Percentiles rank a stretch among this genome's conserved stretches.
phyloP scores from a whole-genome alignment of 2,797 vertebrate species.

The Rhynchonycteris naso region DNA sequence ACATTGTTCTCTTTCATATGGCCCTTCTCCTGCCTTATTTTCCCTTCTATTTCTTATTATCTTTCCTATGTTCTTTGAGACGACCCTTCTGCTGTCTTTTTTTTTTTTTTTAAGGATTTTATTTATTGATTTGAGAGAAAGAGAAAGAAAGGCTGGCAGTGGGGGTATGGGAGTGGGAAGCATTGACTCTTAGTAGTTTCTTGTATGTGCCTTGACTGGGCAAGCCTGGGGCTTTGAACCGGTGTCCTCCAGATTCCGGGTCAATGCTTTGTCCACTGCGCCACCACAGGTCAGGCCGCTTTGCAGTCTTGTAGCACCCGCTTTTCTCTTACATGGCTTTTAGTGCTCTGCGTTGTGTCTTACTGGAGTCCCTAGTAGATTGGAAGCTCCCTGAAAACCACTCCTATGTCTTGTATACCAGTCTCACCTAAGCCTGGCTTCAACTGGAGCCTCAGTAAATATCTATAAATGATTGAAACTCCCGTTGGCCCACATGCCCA shows the following conservation, averaged over 20 bases:
- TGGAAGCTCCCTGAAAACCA: neutral
- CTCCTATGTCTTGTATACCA: neutral
- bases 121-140: too few relatives aligned
- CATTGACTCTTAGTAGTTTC: too few relatives aligned
- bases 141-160: too few relatives aligned
- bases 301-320: neutral
- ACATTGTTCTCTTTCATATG: neutral
- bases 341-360: neutral
- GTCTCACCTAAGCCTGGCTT: neutral
- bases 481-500: fast-evolving
- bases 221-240: too few relatives aligned
- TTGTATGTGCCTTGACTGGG: too few relatives aligned
- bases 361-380: neutral
- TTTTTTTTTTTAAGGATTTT: too few relatives aligned
- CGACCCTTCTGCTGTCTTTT: neutral
- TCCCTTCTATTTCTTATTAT: neutral
- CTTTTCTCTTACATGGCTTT: neutral
- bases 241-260: too few relatives aligned
- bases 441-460: neutral
- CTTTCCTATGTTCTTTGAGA: neutral
- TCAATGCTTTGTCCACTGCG: too few relatives aligned
- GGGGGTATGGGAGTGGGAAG: too few relatives aligned
- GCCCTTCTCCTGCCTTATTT: neutral
- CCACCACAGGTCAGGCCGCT: too few relatives aligned
- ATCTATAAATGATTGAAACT: neutral